A percentile compares a stretch with the other conserved stretches of the same genome.
Evolutionary conservation across 2,113 vertebrate genomes (phyloP).

Genomic region (Albula glossodonta): DNA sequence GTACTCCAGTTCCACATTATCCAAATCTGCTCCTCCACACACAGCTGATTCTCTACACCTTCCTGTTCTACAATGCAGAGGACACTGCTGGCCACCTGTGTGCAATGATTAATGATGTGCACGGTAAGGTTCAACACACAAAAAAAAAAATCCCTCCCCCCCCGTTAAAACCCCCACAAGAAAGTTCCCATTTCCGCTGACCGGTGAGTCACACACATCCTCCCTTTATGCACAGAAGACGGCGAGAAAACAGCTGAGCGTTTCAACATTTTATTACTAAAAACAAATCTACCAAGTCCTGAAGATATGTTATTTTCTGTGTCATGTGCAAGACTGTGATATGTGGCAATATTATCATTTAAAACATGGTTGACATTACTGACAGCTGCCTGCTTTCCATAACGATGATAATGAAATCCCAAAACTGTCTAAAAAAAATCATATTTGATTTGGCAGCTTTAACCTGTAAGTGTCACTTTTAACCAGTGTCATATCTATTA

Average conservation of each 20-base stretch:
- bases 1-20: background rate
- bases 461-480: slow-evolving; percentile 39
- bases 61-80: background rate
- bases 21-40: background rate
- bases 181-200: background rate
- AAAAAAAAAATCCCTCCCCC: background rate
- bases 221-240: slow-evolving; percentile 6
- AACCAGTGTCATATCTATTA: slow-evolving; percentile 51
- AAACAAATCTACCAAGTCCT: slow-evolving; percentile 42
- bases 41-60: no score
- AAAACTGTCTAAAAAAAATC: slow-evolving; percentile 46
- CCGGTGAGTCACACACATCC: background rate
- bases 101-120: background rate
- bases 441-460: slow-evolving; percentile 47
- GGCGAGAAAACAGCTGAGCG: slow-evolving; percentile 17
- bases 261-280: slow-evolving; percentile 50
- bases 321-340: slow-evolving; percentile 49
- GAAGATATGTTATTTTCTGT: slow-evolving; percentile 50
- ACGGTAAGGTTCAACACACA: no score
- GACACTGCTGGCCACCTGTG: background rate
- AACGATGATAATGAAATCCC: slow-evolving; percentile 31
- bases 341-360: slow-evolving; percentile 43
- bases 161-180: background rate
- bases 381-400: slow-evolving; percentile 46
- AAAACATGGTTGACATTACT: slow-evolving; percentile 49